Conservation (phyloP, 2,113 vertebrate genomes). For the Hylia prasina region DNA sequence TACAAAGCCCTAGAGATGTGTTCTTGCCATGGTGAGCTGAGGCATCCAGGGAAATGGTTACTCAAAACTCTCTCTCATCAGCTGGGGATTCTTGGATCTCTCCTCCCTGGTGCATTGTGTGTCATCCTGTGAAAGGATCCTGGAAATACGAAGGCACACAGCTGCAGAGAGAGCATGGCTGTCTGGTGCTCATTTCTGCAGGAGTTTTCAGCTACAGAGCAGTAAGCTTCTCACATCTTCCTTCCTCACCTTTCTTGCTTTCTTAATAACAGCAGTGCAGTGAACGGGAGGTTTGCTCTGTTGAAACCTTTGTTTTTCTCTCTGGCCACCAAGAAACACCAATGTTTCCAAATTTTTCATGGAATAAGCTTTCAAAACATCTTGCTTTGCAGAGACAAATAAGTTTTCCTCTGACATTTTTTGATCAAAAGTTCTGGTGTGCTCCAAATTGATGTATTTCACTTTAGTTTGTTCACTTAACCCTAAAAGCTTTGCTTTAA, state of each 20-base stretch:
- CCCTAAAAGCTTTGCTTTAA: neutral
- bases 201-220: neutral
- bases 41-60: neutral
- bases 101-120: neutral
- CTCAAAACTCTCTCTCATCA: neutral
- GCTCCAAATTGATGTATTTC: neutral
- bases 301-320: neutral
- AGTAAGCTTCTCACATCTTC: neutral
- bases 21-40: neutral
- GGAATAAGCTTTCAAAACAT: neutral
- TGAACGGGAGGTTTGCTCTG: neutral
- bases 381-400: neutral
- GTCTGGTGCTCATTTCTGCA: neutral
- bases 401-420: neutral
- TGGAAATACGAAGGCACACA: neutral
- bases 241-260: neutral
- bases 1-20: neutral
- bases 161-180: neutral
- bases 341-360: neutral
- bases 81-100: neutral
- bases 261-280: neutral
- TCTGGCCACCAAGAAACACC: neutral
- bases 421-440: neutral
- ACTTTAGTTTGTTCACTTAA: neutral
- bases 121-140: neutral